Conservation (phyloP, 2,797 vertebrate genomes). For the Gymnocypris eckloni region DNA sequence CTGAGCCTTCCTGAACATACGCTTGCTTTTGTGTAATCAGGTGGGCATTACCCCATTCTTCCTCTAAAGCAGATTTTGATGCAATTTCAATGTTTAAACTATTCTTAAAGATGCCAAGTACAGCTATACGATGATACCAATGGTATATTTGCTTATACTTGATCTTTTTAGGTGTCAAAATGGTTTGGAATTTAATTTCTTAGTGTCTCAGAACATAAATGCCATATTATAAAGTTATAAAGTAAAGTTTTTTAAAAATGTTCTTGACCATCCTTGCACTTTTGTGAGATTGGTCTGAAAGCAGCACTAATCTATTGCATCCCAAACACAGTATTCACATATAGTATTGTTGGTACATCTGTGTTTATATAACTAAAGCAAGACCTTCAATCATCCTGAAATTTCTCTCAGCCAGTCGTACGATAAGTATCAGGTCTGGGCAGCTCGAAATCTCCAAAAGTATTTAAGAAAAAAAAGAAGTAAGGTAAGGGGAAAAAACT, state of each 20-base stretch:
- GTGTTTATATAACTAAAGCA: constrained; percentile 12
- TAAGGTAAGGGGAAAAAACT: constrained; percentile 2
- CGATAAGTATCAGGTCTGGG: no score
- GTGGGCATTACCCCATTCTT: not conserved
- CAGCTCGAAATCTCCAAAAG: not conserved
- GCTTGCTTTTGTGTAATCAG: not conserved
- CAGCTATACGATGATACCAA: not conserved
- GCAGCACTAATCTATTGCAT: not conserved
- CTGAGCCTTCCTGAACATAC: not conserved
- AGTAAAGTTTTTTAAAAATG: not conserved
- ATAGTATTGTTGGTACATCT: not conserved
- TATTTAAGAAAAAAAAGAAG: not conserved
- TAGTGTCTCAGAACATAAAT: not conserved
- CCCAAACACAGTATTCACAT: not conserved
- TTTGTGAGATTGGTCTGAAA: constrained; percentile 8
- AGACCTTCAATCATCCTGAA: constrained; percentile 30
- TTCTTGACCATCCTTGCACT: not conserved
- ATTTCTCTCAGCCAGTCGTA: not conserved
- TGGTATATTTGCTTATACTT: not conserved
- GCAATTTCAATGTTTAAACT: not conserved
- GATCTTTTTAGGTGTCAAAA: not conserved
- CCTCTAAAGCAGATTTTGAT: not conserved
- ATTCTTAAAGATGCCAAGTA: not conserved
- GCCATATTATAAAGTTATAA: not conserved
- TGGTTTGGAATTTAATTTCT: not conserved